Base-by-base conservation (phyloP, 2,797 vertebrate genomes). In the Argya squamiceps region DNA sequence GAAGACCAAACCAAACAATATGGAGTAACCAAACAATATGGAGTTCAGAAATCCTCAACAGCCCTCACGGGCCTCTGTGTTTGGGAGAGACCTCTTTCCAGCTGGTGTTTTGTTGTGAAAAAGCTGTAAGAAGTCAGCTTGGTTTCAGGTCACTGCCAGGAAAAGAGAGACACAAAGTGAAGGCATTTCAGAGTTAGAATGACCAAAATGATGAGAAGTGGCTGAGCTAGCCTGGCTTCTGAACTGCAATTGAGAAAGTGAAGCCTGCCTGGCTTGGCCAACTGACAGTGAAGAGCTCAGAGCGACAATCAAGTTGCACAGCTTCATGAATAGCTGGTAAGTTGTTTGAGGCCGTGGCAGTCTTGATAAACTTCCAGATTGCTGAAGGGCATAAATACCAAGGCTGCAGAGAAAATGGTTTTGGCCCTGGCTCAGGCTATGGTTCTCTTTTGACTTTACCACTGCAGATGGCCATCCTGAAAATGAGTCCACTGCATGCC, bases 151-250 rank as follows among this genome's bases (percentile, higher is more conserved):
- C 58, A 58, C 59, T 95, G 73, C 76, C 75, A 69, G 87, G 76
- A 97, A 89, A 26, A 91, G 52, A 65, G 44, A 89, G 46, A 69
- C 60, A 60, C 15, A 64, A 92, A 89, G 16, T 60, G 20, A n/a
- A 64, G 68, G 46, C 75, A 58, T 11, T 75, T 93, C 62, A 80
- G 91, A 62, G 37, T 62, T 88, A 91, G 53, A 63, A 65, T 75
- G 58, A 80, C 56, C 58, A 85, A 96, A 94, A 85, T 88, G 36
- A 91, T 44, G 36, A 88, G 68, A 89, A 37, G 26, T 70, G 59
- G 39, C 52, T 89, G 81, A 94, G 58, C 60, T 91, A 58, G 84
- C 41, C 69, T 78, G 43, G 62, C 93, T 96, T 92, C 78, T 71
- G 75, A 78, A 32, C 64, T 94, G 84, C 81, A 92, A 5, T 15